Base-by-base conservation (phyloP, 2,113 vertebrate genomes). In the Thymallus thymallus region DNA sequence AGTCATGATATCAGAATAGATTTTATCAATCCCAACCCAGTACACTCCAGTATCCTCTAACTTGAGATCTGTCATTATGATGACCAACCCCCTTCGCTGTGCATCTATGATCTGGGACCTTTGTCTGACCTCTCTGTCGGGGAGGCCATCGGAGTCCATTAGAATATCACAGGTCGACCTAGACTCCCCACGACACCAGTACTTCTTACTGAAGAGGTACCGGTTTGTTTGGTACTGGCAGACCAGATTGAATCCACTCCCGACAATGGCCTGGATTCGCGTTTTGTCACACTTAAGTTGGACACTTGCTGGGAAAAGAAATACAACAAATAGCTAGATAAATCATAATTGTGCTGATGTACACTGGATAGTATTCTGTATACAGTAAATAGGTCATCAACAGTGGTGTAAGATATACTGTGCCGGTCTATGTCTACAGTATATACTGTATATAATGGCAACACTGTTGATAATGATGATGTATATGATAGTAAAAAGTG, bases 21-120 rank as follows among this genome's bases (percentile, higher is more conserved):
- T 5, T 83, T 79, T 92, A 58, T 92, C 82, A 48, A 94, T 92
- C 30, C 88, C 92, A 14, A 90, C 83, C 92, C 92, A 94, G 32
- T 93, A 92, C 0, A 16, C 75, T 64, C 89, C 93, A 62, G 75
- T 16, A 66, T 94, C 91, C 0, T 79, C 80, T 22, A 81, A 65
- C 1, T 41, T 74, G 24, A 93, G 85, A 26, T 73, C 29, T 10
- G 51, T 85, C 76, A 92, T 78, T n/a, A 46, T 75, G 16, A 93
- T 80, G 64, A 78, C 3, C 58, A 93, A 26, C 0, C 74, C 74
- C 30, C 5, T 63, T 65, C 3, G 75, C 29, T 18, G 0, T 6
- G 0, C 0, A 30, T 92, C 84, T 2, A 30, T 0, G 5, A 93
- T 72, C 0, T 5, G 10, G 60, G 71, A 58, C 41, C 82, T 85